phyloP scores from a whole-genome alignment of 2,797 vertebrate species.

The Pachyuromys duprasi region DNA sequence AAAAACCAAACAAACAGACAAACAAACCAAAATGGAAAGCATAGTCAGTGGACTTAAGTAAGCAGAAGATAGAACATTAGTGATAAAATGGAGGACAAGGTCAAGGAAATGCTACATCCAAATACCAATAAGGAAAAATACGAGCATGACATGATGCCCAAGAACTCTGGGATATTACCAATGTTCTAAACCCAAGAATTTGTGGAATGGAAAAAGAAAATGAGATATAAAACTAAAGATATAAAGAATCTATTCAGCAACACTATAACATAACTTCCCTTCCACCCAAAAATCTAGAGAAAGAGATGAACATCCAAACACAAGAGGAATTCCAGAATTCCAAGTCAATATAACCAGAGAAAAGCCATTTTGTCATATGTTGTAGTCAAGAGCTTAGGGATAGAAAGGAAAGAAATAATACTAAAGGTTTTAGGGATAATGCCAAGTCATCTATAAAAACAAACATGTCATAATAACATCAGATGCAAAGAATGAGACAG shows the following conservation, averaged over 20 bases:
- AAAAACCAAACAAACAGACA: not conserved
- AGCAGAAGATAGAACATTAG: not conserved
- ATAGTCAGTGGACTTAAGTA: not conserved
- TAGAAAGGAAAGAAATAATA: not conserved
- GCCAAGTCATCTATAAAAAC: not conserved
- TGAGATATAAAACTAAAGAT: not conserved
- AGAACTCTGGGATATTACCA: not conserved
- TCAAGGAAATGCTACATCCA: not conserved
- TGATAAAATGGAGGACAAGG: not conserved
- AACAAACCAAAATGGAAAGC: not conserved
- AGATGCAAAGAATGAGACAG: not conserved
- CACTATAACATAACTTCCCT: not conserved
- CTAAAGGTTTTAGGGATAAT: not conserved
- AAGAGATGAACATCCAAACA: not conserved
- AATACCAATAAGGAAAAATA: not conserved
- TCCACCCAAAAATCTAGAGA: not conserved
- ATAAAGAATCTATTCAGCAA: not conserved
- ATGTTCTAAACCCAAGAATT: not conserved
- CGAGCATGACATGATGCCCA: not conserved
- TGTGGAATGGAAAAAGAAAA: not conserved
- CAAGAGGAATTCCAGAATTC: not conserved
- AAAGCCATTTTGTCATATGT: not conserved
- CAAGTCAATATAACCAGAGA: not conserved
- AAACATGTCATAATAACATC: not conserved
- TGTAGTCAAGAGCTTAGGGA: not conserved